Conservation (phyloP, 2,113 vertebrate genomes). For the Machaerirhynchus nigripectus region DNA sequence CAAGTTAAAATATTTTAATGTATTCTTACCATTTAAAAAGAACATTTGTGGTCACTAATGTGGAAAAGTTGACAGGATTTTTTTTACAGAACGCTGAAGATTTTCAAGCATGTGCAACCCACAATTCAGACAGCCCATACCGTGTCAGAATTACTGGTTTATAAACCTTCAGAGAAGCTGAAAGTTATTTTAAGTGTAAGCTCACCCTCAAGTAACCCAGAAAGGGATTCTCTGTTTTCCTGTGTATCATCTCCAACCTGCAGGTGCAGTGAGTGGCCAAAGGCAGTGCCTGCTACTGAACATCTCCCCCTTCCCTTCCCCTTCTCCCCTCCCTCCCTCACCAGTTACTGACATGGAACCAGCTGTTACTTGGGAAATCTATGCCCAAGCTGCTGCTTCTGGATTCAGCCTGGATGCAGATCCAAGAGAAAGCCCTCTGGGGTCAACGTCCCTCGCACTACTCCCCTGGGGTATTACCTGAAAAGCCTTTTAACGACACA, state of each 20-base stretch:
- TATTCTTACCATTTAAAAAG: neutral
- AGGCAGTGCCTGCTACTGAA: neutral
- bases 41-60: neutral
- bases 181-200: neutral
- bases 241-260: neutral
- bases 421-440: neutral
- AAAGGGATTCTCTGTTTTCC: neutral
- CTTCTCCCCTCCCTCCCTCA: neutral
- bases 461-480: fast-evolving
- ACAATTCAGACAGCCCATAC: neutral
- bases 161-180: neutral
- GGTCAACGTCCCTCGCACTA: neutral
- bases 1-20: neutral
- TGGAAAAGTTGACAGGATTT: neutral
- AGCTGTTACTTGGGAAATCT: neutral
- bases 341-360: neutral
- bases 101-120: neutral
- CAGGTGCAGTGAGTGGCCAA: neutral
- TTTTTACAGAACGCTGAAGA: neutral
- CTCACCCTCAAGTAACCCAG: neutral
- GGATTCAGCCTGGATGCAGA: neutral
- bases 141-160: neutral
- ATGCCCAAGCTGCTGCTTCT: neutral
- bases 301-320: neutral
- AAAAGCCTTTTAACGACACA: fast-evolving